Conservation (phyloP, 2,797 vertebrate genomes). For the Morus bassanus region DNA sequence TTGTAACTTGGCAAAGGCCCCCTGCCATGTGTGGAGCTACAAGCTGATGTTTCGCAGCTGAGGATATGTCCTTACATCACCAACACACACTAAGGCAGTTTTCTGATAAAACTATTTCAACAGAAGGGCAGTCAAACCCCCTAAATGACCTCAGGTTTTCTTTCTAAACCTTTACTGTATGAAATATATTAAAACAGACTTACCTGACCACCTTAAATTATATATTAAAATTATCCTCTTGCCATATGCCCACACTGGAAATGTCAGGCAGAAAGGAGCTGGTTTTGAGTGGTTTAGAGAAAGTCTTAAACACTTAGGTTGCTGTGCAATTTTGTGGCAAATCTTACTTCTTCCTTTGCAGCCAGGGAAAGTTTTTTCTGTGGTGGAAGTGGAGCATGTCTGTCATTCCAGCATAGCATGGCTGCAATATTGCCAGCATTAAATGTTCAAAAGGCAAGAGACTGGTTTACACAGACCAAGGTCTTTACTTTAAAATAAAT, state of each 20-base stretch:
- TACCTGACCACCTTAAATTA: constrained; percentile 13
- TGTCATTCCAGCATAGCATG: not conserved
- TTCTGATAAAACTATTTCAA: not conserved
- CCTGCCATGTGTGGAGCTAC: not conserved
- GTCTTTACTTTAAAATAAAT: not conserved
- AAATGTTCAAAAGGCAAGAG: not conserved
- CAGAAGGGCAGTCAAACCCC: not conserved
- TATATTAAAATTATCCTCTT: constrained; percentile 37
- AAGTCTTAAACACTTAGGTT: constrained; percentile 30
- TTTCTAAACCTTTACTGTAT: not conserved
- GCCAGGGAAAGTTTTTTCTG: not conserved
- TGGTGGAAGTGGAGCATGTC: constrained; percentile 1
- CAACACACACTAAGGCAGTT: not conserved
- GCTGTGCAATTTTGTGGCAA: constrained; percentile 49
- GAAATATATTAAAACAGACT: not conserved
- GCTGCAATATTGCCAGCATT: not conserved
- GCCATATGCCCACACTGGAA: constrained; percentile 1
- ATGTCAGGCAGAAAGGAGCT: constrained; percentile 16
- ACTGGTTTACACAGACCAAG: not conserved
- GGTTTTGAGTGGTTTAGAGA: constrained; percentile 20
- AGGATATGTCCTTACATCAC: not conserved
- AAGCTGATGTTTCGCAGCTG: not conserved
- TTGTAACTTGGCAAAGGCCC: not conserved
- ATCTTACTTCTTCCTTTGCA: constrained; percentile 36
- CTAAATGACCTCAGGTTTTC: not conserved